phyloP scores from a whole-genome alignment of 2,888 invertebrate species.

The Lasiommata megera region DNA sequence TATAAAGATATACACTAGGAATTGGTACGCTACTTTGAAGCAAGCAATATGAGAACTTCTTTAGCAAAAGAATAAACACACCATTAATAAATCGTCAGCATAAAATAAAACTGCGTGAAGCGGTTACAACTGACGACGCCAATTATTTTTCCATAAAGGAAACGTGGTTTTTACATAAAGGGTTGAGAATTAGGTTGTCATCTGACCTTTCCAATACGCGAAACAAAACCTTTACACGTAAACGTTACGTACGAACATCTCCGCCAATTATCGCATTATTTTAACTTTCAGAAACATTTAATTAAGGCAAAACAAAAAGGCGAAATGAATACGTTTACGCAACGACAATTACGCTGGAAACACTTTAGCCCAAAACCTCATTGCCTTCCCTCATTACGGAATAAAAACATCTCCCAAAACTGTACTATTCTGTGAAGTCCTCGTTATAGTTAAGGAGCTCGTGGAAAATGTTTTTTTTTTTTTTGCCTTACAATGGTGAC shows the following conservation, averaged over 20 bases:
- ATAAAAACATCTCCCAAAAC: slow-evolving; percentile 10
- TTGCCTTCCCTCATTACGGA: slow-evolving; percentile 1
- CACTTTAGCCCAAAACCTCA: not conserved
- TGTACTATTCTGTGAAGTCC: slow-evolving; percentile 1
- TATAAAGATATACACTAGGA: no score
- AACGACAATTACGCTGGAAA: not conserved
- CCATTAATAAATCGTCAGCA: not conserved
- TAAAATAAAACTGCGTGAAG: not conserved
- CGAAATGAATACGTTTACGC: not conserved
- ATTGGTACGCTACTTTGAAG: no score
- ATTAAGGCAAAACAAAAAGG: not conserved
- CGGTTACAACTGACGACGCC: not conserved
- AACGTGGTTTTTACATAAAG: not conserved
- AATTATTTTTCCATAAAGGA: not conserved
- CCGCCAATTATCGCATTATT: slow-evolving; percentile 2
- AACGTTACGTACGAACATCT: not conserved
- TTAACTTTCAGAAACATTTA: not conserved
- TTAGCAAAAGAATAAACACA: no score
- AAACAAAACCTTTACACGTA: not conserved
- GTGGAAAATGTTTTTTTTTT: not conserved
- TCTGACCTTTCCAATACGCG: not conserved
- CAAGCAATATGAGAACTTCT: no score
- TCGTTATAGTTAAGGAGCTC: slow-evolving; percentile 1
- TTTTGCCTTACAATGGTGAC: no score
- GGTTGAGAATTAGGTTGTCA: not conserved